A percentile compares a stretch with the other conserved stretches of the same genome.
Conservation (phyloP, 2,888 invertebrate genomes). For the Oegoconia quadripuncta region DNA sequence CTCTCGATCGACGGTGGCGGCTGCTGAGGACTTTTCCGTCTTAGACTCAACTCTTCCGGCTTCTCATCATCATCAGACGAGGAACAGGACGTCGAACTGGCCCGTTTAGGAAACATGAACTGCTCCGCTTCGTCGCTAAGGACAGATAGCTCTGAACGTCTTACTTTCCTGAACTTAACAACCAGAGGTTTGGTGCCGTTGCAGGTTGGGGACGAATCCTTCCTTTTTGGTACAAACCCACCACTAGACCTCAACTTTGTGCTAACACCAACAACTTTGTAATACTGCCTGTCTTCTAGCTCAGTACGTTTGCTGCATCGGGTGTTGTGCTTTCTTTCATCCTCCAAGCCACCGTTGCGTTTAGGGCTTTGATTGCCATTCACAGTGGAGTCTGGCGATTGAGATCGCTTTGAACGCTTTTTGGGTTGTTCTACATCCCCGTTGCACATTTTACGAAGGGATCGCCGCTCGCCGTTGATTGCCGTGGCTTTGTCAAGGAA, state of each 20-base stretch:
- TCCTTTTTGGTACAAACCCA: slow-evolving; percentile 51
- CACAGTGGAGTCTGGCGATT: slow-evolving; percentile 48
- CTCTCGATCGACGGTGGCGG: slow-evolving; percentile 50
- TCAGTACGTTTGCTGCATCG: slow-evolving; percentile 51
- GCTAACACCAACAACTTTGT: slow-evolving; percentile 85
- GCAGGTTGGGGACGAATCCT: slow-evolving; percentile 69
- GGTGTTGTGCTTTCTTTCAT: slow-evolving; percentile 54
- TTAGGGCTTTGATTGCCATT: slow-evolving; percentile 49
- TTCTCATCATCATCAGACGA: slow-evolving; percentile 79
- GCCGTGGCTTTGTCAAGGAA: slow-evolving; percentile 81
- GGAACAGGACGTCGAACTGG: slow-evolving; percentile 76
- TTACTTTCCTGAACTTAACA: slow-evolving; percentile 86
- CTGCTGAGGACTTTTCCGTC: slow-evolving; percentile 54
- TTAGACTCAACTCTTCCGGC: slow-evolving; percentile 40
- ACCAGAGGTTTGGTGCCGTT: slow-evolving; percentile 80
- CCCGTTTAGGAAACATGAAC: slow-evolving; percentile 89
- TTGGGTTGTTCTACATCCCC: slow-evolving; percentile 47
- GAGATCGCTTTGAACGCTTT: slow-evolving; percentile 47
- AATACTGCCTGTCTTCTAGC: slow-evolving; percentile 75
- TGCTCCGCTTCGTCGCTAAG: slow-evolving; percentile 92
- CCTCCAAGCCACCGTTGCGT: slow-evolving; percentile 49
- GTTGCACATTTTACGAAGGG: slow-evolving; percentile 59
- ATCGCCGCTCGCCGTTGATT: slow-evolving; percentile 59
- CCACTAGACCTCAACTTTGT: slow-evolving; percentile 83
- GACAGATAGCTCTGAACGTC: slow-evolving; percentile 85